Percentiles rank a stretch among this genome's conserved stretches.
phyloP scores from a whole-genome alignment of 2,888 invertebrate species.

The Lasioglossum zephyrum region DNA sequence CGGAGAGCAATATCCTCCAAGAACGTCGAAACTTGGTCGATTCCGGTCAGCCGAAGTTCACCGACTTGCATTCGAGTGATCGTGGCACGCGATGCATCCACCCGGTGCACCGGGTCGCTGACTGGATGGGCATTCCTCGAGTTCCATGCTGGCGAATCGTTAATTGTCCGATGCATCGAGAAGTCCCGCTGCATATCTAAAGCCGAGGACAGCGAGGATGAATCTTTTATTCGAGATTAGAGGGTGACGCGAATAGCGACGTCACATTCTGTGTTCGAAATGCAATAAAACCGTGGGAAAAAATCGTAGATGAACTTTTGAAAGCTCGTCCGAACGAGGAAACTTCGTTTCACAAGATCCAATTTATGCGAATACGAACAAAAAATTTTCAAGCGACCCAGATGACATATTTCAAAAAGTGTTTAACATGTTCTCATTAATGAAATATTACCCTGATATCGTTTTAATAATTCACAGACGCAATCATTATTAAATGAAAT shows the following conservation, averaged over 20 bases:
- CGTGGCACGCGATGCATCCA: neutral
- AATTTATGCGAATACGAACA: neutral
- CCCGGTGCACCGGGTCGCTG: neutral
- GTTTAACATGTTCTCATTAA: too few relatives aligned
- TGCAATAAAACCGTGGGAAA: neutral
- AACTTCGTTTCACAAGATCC: neutral
- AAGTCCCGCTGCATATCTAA: conserved; percentile 15
- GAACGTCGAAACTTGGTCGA: conserved; percentile 6
- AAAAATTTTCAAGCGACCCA: neutral
- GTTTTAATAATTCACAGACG: too few relatives aligned
- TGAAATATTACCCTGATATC: too few relatives aligned
- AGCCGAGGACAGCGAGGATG: neutral
- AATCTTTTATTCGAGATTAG: neutral
- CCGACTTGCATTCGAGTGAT: conserved; percentile 3
- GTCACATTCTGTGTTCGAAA: neutral
- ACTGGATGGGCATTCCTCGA: conserved; percentile 7
- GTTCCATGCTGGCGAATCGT: conserved; percentile 4
- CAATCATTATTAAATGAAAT: too few relatives aligned
- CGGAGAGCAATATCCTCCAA: neutral
- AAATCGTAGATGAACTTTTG: neutral
- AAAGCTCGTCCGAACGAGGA: neutral
- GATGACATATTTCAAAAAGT: too few relatives aligned
- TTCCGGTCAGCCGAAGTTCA: neutral
- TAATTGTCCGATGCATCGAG: conserved; percentile 17
- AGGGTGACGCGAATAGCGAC: neutral